Evolutionary conservation across 92 coral and sea anemone genomes (phyloP), one percentile per base, ranked within the genome.

Genomic region (Paramuricea clavata): DNA sequence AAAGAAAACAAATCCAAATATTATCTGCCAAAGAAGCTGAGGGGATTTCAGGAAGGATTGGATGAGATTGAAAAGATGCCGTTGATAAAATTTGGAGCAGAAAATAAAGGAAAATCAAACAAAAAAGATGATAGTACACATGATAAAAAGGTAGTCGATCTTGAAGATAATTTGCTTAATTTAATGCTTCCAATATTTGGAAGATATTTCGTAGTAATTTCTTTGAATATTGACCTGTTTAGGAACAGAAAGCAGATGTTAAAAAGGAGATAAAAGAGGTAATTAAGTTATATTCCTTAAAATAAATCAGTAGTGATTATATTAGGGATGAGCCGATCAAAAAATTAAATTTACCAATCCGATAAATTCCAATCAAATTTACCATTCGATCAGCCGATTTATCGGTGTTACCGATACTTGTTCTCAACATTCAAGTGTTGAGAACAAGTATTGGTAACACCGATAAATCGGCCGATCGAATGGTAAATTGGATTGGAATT

Each of bases 1-100:
- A 94, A 93, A 71, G 91, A 94, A 21, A 74, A 93, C 87, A 97
- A 94, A 78, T 73, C 85, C 0, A 97, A 93, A 61, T 97, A 79
- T 30, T 60, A 60, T 39, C 52, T 79, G 6, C 65, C 71, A 36
- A 79, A 79, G 56, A 79, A 41, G 30, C 21, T 59, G 0, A 59
- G 87, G 28, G 95, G 95, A 30, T 97, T 97, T 88, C 95, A 93
- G 41, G 99, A 97, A 76, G 99, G 98, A 6, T 76, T 97, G 17
- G 98, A 92, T 35, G 99, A 97, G 82, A 97, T 97, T 42, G 89
- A 94, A 34, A 81, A 93, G 32, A 85, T 89, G 49, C 99, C 99
- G 32, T 93, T 93, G 81, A 93, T 97, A 0, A 92, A 92, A 47
- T 97, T 92, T 83, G 99, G 99, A 1, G 93, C 70, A 3, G 97